Percentiles rank a stretch among this genome's conserved stretches.
Conservation (phyloP, 2,113 vertebrate species). For the Oreotragus oreotragus region DNA sequence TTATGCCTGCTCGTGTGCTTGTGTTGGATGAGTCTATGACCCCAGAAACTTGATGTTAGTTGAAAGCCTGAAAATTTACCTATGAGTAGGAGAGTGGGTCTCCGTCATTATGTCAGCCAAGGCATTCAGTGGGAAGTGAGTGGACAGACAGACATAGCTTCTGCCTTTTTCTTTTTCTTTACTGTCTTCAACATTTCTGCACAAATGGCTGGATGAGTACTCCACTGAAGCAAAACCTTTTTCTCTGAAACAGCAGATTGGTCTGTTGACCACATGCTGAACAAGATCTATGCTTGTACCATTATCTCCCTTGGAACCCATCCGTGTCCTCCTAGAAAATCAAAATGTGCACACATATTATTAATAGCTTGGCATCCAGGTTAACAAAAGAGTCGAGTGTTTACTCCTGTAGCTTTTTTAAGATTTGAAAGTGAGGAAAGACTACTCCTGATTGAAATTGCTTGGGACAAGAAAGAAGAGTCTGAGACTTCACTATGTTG, state of each 20-base stretch:
- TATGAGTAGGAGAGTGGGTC: background rate
- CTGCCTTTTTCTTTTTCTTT: background rate
- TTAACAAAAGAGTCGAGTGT: background rate
- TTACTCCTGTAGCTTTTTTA: slow-evolving; percentile 50
- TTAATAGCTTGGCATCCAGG: background rate
- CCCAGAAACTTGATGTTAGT: background rate
- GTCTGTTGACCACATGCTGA: slow-evolving; percentile 49
- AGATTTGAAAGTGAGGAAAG: background rate
- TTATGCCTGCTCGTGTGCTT: background rate
- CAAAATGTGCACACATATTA: slow-evolving; percentile 28
- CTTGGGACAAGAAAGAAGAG: background rate
- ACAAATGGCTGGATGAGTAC: slow-evolving; percentile 37
- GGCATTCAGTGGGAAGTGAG: background rate
- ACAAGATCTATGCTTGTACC: slow-evolving; percentile 42
- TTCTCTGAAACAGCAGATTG: slow-evolving; percentile 54
- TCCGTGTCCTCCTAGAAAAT: slow-evolving; percentile 50
- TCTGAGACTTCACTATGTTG: background rate
- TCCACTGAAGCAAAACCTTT: slow-evolving; percentile 56
- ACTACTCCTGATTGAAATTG: background rate
- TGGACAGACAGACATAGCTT: background rate
- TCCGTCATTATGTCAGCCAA: background rate
- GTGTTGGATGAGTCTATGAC: background rate
- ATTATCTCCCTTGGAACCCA: slow-evolving; percentile 58
- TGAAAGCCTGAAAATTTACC: background rate
- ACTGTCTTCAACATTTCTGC: background rate